Evolutionary conservation across 2,888 invertebrate genomes (phyloP), one percentile per base, ranked within the genome.

Genomic region (Camptogramma bilineatum): DNA sequence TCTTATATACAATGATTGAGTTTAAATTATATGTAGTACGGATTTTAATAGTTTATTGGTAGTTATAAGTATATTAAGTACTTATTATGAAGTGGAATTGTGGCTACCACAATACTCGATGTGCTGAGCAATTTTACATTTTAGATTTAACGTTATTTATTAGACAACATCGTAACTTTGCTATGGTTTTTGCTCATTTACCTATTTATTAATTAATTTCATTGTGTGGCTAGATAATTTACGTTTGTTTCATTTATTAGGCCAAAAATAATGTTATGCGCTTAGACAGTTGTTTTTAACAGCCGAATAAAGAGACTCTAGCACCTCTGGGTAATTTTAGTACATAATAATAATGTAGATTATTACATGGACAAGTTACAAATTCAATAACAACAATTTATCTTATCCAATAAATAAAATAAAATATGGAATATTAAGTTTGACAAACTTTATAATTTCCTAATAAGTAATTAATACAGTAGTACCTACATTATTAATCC

Each of bases 301-400:
- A 59, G 44, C 52, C 24, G 53, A 48, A 48, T 47, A 52, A 52
- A 54, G 55, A 52, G 51, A 52, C 17, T 24, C 52, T 54, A 64
- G 44, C 58, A 51, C 54, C 58, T 54, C 34, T 9, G 31, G 53
- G 21, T 57, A 57, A 34, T 13, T 48, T 52, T 16, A 19, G 31
- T 50, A 54, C 13, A 39, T 21, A 7, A 4, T 3, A n/a, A n/a
- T 24, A 34, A 34, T 13, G 5, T 42, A 34, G 2, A 39, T 42
- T 42, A 39, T 54, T 24, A 8, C 18, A 39, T 18, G 47, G 24
- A 24, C 31, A 57, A 51, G 17, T 54, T 17, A 46, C 54, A 54
- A 17, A 28, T 24, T 24, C 21, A 42, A 39, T 8, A 24, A 39
- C 21, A 16, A 21, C 16, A 59, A 19, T 59, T 52, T 46, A 44